Evolutionary conservation across 2,888 invertebrate genomes (phyloP).

Genomic region (Acanthococcus lagerstroemiae): DNA sequence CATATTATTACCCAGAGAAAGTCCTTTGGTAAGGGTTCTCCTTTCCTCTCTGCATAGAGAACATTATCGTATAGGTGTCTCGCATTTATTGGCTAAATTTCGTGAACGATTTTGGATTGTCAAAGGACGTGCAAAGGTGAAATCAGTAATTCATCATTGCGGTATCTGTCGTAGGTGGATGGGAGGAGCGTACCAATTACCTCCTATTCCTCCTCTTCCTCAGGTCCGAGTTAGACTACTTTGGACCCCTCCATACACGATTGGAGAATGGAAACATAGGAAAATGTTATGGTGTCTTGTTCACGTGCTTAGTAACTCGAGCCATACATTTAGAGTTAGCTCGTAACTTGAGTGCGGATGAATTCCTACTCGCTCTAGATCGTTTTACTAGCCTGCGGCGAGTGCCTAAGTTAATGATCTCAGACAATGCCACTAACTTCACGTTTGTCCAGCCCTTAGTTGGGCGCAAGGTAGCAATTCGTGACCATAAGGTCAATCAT

Average conservation of each 20-base stretch:
- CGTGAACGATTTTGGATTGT: not conserved
- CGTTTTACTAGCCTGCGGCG: not conserved
- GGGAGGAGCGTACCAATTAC: not conserved
- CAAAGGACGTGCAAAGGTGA: not conserved
- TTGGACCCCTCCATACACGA: not conserved
- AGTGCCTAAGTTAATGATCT: not conserved
- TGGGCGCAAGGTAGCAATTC: not conserved
- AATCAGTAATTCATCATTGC: not conserved
- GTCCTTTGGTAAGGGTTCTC: not conserved
- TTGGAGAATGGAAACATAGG: not conserved
- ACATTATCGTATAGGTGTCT: not conserved
- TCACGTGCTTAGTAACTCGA: conserved; percentile 4
- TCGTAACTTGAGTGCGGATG: not conserved
- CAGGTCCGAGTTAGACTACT: not conserved
- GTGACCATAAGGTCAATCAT: not conserved
- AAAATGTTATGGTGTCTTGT: not conserved
- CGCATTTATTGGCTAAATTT: not conserved
- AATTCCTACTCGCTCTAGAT: not conserved
- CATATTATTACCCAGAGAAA: not conserved
- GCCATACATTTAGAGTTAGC: not conserved
- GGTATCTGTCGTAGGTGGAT: not conserved
- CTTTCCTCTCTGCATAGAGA: not conserved
- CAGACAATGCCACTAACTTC: conserved; percentile 1
- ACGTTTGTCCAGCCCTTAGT: not conserved
- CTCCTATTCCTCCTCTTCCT: not conserved